Evolutionary conservation across 2,797 vertebrate genomes (phyloP), one percentile per base, ranked within the genome.

Genomic region (Danio albolineatus): DNA sequence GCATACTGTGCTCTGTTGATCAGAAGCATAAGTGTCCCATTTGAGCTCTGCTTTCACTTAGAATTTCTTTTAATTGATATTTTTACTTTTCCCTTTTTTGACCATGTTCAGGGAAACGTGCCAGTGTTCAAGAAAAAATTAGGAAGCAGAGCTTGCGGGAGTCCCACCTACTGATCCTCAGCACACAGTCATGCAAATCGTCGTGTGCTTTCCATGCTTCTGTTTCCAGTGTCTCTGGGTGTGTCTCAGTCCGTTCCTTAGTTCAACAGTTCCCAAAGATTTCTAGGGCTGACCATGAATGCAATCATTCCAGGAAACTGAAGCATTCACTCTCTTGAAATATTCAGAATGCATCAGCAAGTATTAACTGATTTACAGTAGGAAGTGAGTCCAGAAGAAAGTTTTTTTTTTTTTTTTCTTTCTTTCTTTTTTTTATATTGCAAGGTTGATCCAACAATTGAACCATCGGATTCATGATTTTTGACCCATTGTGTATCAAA

Each of bases 1-100:
- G 91, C 91, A 93, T 95, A 92, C 92, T 95, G 94, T 94, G 95
- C 94, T 95, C 93, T 96, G 90, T 93, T 92, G 92, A 95, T 96
- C 96, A 96, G 95, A 91, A 93, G 59, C 5, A 38, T 41, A 38
- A 46, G 59, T 79, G 5, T 53, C 36, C 56, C 6, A 36, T 48
- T 70, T 38, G 7, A 61, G 41, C 46, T 71, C 38, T 46, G 13
- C n/a, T 51, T 44, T n/a, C 54, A 53, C 39, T 49, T 28, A 59
- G n/a, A 19, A 9, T 66, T 62, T 12, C 13, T 53, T 54, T 56
- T 5, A 10, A 21, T 28, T 56, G 2, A 12, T 59, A 2, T 4
- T 21, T 9, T 1, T 43, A 41, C 43, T 10, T 46, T 5, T 46
- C 28, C 2, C 38, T 19, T 13, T 36, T 62, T 8, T 57, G 41